Conservation (phyloP, 2,888 invertebrate genomes). For the Acleris cristana region DNA sequence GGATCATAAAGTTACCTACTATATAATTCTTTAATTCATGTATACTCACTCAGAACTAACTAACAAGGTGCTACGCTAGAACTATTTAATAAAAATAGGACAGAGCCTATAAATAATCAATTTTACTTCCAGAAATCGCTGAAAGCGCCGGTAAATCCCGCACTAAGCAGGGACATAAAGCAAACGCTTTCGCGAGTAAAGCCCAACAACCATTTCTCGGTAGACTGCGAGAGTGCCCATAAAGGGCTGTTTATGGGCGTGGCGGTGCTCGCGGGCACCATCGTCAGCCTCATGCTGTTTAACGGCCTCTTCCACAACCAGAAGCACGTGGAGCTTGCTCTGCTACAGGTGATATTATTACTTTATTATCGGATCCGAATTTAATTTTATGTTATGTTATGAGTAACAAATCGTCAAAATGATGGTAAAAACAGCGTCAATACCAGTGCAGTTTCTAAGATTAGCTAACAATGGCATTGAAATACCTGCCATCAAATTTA, state of each 20-base stretch:
- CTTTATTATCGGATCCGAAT: not conserved
- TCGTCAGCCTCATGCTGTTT: conserved; percentile 88
- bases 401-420: no score
- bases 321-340: conserved; percentile 83
- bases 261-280: conserved; percentile 86
- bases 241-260: conserved; percentile 87
- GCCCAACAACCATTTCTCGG: conserved; percentile 84
- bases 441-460: no score
- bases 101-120: not conserved
- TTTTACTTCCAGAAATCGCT: conserved; percentile 52
- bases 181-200: conserved; percentile 65
- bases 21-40: no score
- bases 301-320: conserved; percentile 85
- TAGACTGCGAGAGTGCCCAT: conserved; percentile 90
- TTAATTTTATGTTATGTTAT: no score
- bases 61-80: no score
- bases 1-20: no score
- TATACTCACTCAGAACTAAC: no score
- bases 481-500: no score
- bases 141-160: conserved; percentile 42
- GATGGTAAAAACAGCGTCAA: no score
- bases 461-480: no score
- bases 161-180: conserved; percentile 42
- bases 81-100: not conserved
- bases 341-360: conserved; percentile 77